Base-by-base conservation (phyloP, 2,888 invertebrate genomes). In the Hylaea fasciaria region DNA sequence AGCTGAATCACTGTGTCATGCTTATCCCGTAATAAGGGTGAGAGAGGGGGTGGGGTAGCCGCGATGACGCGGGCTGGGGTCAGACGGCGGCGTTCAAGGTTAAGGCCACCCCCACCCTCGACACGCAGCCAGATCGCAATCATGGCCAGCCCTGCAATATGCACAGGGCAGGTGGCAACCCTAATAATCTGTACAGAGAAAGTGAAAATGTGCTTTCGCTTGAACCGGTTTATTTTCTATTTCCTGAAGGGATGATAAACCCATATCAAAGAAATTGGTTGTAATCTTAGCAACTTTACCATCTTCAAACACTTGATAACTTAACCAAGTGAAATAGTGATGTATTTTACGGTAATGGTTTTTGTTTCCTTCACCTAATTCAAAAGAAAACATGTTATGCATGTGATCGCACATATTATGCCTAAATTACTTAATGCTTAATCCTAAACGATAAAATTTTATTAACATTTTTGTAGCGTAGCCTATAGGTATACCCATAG, bases 21-120 rank as follows among this genome's bases (percentile, higher is more conserved):
- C 28, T 44, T 17, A 44, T 43, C 49, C 17, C 17, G 29, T 49
- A 16, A 22, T 41, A 39, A 14, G 47, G 60, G 55, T 43, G 56
- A 16, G 64, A 67, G 51, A 55, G 69, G 32, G 9, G 32, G 32
- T 32, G 10, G 76, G 76, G 68, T 72, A 76, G 75, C 71, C 69
- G 73, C 63, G 72, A 74, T 76, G 75, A 74, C 74, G 79, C 74
- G 77, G 70, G 69, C 67, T 65, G 64, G 72, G 89, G 89, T 86
- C 88, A 89, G 90, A 88, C 87, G 83, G 82, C 80, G 83, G 79
- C 84, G 82, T 89, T 89, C 91, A 91, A 91, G 91, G 91, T 91
- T 86, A 91, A 91, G 91, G 91, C 84, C 88, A 77, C 74, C 78
- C 78, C 80, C 71, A 70, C 62, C 65, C 72, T 62, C 75, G 75